phyloP scores from a whole-genome alignment of 1,140 invertebrate genomes.

The Trinorchestia longiramus region DNA sequence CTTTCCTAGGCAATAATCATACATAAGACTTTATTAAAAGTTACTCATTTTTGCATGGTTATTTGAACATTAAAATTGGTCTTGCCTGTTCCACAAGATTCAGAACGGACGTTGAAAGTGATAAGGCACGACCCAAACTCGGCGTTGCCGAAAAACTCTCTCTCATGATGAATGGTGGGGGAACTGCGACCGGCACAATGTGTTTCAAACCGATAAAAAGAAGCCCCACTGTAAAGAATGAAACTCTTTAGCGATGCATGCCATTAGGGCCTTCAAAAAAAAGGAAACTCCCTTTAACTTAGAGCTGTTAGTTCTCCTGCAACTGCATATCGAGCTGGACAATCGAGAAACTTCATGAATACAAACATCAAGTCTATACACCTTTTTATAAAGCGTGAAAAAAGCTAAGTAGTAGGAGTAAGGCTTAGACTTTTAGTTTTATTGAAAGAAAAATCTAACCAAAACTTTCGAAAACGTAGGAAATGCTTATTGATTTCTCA shows the following conservation, averaged over 20 bases:
- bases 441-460: not conserved
- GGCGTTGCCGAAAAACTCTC: constrained; percentile 16
- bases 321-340: constrained; percentile 28
- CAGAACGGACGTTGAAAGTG: constrained; percentile 1
- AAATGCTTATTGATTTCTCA: not conserved
- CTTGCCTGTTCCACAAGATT: not conserved
- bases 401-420: not conserved
- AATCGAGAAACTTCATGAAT: not conserved
- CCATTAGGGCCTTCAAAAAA: constrained; percentile 40
- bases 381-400: not conserved
- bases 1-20: not conserved
- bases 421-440: not conserved
- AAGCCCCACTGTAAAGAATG: constrained; percentile 7
- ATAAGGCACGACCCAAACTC: constrained; percentile 50
- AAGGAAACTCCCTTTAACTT: not conserved
- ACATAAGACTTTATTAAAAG: not conserved
- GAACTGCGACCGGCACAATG: constrained; percentile 49
- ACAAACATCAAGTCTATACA: not conserved
- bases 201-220: constrained; percentile 30
- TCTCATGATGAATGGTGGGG: constrained; percentile 50
- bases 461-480: not conserved
- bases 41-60: not conserved
- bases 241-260: constrained; percentile 52
- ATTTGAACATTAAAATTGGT: constrained; percentile 31
- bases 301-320: not conserved